Percentiles rank a stretch among this genome's conserved stretches.
phyloP scores from a whole-genome alignment of 1,140 invertebrate species.

The Propsilocerus akamusi region DNA sequence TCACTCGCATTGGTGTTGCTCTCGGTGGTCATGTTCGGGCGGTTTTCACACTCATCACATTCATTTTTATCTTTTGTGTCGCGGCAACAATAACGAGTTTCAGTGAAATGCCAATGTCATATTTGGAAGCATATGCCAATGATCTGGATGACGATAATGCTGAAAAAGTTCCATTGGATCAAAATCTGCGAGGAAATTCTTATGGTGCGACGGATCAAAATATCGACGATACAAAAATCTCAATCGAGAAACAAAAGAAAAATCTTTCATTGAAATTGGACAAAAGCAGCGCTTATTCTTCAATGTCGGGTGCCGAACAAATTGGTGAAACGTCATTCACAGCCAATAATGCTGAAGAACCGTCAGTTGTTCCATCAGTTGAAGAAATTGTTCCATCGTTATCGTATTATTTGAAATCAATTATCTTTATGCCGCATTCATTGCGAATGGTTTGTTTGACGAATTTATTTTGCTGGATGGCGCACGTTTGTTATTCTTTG shows the following conservation, averaged over 20 bases:
- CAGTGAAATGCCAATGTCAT: slow-evolving; percentile 60
- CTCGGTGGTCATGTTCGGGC: slow-evolving; percentile 77
- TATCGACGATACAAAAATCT: not conserved
- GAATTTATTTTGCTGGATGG: slow-evolving; percentile 96
- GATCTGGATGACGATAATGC: slow-evolving; percentile 1
- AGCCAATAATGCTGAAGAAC: slow-evolving; percentile 6
- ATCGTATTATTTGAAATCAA: slow-evolving; percentile 66
- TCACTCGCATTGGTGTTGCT: slow-evolving; percentile 49
- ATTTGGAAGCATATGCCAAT: slow-evolving; percentile 11
- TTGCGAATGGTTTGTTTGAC: slow-evolving; percentile 76
- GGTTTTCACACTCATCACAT: slow-evolving; percentile 73
- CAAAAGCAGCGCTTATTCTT: slow-evolving; percentile 6
- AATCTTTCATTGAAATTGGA: slow-evolving; percentile 1
- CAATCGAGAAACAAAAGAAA: slow-evolving; percentile 10
- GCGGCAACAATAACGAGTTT: slow-evolving; percentile 67
- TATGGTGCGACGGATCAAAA: not conserved
- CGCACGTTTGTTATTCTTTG: slow-evolving; percentile 87
- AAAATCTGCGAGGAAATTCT: slow-evolving; percentile 7
- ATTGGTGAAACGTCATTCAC: slow-evolving; percentile 14
- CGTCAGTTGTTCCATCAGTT: not conserved
- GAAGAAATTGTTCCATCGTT: slow-evolving; percentile 26
- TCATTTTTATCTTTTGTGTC: slow-evolving; percentile 72
- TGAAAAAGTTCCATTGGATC: slow-evolving; percentile 22
- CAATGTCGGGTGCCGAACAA: slow-evolving; percentile 6
- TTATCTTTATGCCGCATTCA: slow-evolving; percentile 74